These are phyloP conservation scores for Philaenus spumarius DNA, from an alignment of 1,140 invertebrate species.

Conservation along the genomic window DNA sequence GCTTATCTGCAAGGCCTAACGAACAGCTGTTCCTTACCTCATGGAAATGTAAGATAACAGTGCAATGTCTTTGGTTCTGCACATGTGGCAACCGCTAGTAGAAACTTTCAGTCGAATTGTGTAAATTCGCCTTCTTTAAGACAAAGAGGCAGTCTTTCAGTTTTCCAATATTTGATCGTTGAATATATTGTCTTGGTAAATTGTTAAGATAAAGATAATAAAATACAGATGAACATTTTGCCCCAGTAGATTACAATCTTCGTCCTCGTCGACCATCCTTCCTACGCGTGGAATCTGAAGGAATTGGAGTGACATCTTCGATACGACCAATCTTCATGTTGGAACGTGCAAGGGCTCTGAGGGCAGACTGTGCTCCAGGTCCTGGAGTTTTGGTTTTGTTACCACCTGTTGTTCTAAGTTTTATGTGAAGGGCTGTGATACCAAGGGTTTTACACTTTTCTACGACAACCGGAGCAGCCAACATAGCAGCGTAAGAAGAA, in stretches of 20 bases:
- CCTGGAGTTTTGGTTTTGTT: constrained; percentile 98
- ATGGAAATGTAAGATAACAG: too few species aligned
- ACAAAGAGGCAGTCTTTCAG: too few species aligned
- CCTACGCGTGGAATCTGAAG: constrained; percentile 96
- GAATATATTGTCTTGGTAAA: too few species aligned
- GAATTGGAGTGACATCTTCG: constrained; percentile 99
- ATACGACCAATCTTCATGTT: constrained; percentile 99
- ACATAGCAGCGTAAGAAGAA: constrained; percentile 99
- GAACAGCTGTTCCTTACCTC: too few species aligned
- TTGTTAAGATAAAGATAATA: too few species aligned
- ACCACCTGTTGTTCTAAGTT: constrained; percentile 95
- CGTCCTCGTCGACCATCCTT: constrained; percentile 99
- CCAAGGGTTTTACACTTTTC: constrained; percentile 96
- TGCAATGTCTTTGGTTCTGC: too few species aligned
- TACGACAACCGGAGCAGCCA: constrained; percentile 99
- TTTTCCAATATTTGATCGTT: too few species aligned
- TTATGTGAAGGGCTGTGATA: constrained; percentile 97
- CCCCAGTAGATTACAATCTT: constrained; percentile 95
- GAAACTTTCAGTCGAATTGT: too few species aligned
- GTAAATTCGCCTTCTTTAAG: too few species aligned
- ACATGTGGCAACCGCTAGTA: too few species aligned
- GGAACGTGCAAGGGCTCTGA: constrained; percentile 94
- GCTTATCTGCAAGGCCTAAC: too few species aligned
- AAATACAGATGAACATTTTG: too few species aligned
- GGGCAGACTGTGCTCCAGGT: constrained; percentile 96